These are phyloP conservation scores for Papilio dardanus DNA, from an alignment of 1,140 invertebrate genomes.

Conservation along the genomic window DNA sequence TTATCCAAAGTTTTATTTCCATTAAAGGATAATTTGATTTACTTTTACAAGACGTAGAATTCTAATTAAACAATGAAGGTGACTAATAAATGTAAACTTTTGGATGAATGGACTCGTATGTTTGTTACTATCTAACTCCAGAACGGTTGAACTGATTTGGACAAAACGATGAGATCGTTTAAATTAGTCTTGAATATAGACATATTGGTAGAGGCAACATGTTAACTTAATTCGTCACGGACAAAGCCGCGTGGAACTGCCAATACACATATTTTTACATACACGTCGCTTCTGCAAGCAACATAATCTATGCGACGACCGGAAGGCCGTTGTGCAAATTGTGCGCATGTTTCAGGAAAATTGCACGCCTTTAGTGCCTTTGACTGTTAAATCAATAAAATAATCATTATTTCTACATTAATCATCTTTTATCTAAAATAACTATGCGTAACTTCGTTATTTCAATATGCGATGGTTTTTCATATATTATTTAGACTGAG, in stretches of 20 bases:
- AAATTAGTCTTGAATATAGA: too few relatives aligned
- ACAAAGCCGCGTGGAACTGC: background rate
- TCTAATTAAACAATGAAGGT: too few relatives aligned
- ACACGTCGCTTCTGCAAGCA: slow-evolving; percentile 31
- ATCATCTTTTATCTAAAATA: slow-evolving; percentile 8
- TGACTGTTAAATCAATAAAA: slow-evolving; percentile 28
- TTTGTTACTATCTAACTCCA: background rate
- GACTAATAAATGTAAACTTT: too few relatives aligned
- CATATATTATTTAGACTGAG: background rate
- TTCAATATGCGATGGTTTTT: background rate
- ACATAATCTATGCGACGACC: slow-evolving; percentile 46
- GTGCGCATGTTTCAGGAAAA: slow-evolving; percentile 64
- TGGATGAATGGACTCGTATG: too few relatives aligned
- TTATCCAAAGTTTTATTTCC: too few relatives aligned
- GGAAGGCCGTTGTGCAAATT: slow-evolving; percentile 55
- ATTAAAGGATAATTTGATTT: too few relatives aligned
- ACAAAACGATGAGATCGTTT: too few relatives aligned
- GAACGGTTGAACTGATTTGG: background rate
- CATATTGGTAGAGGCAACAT: too few relatives aligned
- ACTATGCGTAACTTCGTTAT: background rate
- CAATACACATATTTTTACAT: slow-evolving; percentile 19
- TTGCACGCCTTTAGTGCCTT: slow-evolving; percentile 41
- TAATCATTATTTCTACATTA: slow-evolving; percentile 37
- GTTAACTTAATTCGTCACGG: background rate
- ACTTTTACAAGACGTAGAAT: too few relatives aligned